Evolutionary conservation across 2,797 vertebrate genomes (phyloP).

Genomic region (Apogon talboti): DNA sequence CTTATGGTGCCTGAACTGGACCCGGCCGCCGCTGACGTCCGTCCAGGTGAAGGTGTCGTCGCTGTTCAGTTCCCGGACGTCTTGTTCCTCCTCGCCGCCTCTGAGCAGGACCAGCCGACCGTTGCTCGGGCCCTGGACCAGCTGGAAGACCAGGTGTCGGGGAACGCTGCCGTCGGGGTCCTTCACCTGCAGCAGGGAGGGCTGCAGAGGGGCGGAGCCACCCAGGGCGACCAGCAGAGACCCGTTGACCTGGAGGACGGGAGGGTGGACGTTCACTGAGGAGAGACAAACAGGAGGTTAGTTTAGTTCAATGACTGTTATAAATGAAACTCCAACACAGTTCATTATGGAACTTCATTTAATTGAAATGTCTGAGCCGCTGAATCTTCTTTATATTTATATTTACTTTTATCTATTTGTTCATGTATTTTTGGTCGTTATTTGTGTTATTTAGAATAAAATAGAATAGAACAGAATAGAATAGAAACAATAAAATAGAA

Average conservation of each 20-base stretch:
- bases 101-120: constrained; percentile 81
- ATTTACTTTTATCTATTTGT: too few species aligned
- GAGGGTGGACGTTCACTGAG: constrained; percentile 80
- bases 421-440: too few species aligned
- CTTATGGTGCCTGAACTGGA: constrained; percentile 86
- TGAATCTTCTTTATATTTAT: too few species aligned
- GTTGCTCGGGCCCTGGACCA: constrained; percentile 83
- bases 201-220: constrained; percentile 76
- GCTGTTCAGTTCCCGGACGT: constrained; percentile 70
- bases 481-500: too few species aligned
- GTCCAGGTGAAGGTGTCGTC: constrained; percentile 85
- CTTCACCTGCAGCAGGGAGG: constrained; percentile 76
- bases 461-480: too few species aligned
- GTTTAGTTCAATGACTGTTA: too few species aligned
- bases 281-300: neutral
- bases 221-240: constrained; percentile 88
- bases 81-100: constrained; percentile 41
- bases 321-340: too few species aligned
- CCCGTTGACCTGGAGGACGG: constrained; percentile 77
- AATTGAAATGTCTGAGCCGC: too few species aligned
- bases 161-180: constrained; percentile 66
- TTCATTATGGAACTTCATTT: too few species aligned
- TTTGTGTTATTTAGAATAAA: too few species aligned
- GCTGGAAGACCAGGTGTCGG: constrained; percentile 78
- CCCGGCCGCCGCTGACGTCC: constrained; percentile 81